Percentiles rank a stretch among this genome's conserved stretches.
phyloP scores from a whole-genome alignment of 2,113 vertebrate species.

The Leiothrix lutea region DNA sequence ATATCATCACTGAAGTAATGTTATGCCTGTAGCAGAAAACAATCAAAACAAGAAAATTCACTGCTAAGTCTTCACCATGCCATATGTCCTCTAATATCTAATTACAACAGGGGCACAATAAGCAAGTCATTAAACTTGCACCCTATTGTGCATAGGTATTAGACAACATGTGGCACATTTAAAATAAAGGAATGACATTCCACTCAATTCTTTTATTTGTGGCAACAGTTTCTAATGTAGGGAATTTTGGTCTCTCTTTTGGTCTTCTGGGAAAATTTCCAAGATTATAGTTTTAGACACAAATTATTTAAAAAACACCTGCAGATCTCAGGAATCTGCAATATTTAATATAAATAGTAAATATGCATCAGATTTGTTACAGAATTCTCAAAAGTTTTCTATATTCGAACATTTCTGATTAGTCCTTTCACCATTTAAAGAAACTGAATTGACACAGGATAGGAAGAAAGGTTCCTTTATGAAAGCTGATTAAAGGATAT shows the following conservation, averaged over 20 bases:
- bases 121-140: constrained; percentile 77
- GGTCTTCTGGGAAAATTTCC: constrained; percentile 54
- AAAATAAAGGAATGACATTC: constrained; percentile 68
- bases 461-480: neutral
- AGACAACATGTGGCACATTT: constrained; percentile 73
- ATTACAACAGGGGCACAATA: constrained; percentile 75
- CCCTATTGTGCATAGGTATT: constrained; percentile 77
- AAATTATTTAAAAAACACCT: neutral
- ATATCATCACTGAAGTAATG: constrained; percentile 63
- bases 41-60: constrained; percentile 75
- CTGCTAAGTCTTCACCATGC: constrained; percentile 67
- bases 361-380: neutral
- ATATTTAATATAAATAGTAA: too few species aligned
- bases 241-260: constrained; percentile 60
- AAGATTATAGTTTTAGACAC: constrained; percentile 29
- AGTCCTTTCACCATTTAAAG: neutral
- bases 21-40: constrained; percentile 71
- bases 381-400: neutral
- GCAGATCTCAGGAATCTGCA: neutral
- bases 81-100: constrained; percentile 80
- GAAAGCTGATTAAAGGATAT: neutral
- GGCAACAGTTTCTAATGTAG: constrained; percentile 42
- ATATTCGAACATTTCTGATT: neutral
- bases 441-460: neutral
- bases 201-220: constrained; percentile 67